These are phyloP conservation scores for Monochamus alternatus DNA, from an alignment of 2,888 invertebrate genomes.

Conservation along the genomic window DNA sequence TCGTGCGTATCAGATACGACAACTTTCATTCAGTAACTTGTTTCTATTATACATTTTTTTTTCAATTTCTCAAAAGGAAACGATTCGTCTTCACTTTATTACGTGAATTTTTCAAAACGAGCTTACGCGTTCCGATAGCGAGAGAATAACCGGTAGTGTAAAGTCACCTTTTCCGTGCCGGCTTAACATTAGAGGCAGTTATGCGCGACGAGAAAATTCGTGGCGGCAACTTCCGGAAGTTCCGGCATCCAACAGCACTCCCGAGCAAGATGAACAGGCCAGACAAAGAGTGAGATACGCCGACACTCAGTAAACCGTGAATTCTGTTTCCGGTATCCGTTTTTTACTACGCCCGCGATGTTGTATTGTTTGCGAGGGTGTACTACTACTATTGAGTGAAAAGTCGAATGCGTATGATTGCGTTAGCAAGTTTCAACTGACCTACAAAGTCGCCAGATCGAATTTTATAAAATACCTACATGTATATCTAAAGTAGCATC, in stretches of 20 bases:
- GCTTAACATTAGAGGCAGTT: not conserved
- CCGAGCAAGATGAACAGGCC: constrained; percentile 45
- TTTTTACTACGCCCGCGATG: constrained; percentile 11
- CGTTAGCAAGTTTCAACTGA: too few relatives aligned
- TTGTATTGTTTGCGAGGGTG: constrained; percentile 14
- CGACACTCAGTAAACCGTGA: constrained; percentile 50
- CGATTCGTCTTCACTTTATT: too few relatives aligned
- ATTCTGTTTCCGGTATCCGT: constrained; percentile 47
- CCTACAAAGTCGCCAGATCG: too few relatives aligned
- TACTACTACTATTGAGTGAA: not conserved
- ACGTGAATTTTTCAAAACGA: too few relatives aligned
- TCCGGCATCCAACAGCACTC: constrained; percentile 48
- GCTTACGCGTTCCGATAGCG: not conserved
- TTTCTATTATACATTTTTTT: too few relatives aligned
- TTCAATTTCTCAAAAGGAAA: too few relatives aligned
- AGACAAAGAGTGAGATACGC: constrained; percentile 50
- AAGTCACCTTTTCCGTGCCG: not conserved
- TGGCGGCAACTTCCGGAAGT: constrained; percentile 53
- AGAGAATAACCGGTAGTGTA: not conserved
- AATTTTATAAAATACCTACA: too few relatives aligned
- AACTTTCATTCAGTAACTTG: too few relatives aligned
- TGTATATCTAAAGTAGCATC: too few relatives aligned
- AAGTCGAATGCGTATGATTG: not conserved
- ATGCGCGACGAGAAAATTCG: constrained; percentile 16
- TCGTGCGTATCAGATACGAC: too few relatives aligned